Conservation (phyloP, 1,140 invertebrate species). For the Coenobita brevimanus region DNA sequence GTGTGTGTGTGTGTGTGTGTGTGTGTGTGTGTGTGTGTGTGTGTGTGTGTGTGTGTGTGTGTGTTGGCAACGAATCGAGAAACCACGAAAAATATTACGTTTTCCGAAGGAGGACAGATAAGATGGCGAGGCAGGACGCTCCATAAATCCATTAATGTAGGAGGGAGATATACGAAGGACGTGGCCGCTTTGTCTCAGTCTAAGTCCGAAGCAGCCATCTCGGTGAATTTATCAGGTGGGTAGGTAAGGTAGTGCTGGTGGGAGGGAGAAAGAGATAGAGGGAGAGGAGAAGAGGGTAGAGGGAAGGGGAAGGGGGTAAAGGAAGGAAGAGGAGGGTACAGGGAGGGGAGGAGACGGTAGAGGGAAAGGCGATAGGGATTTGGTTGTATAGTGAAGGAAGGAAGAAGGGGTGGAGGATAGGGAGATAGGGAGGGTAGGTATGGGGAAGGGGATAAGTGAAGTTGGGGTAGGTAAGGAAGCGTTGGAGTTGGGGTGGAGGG, state of each 20-base stretch:
- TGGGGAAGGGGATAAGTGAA: not conserved
- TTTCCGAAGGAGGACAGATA: slow-evolving; percentile 27
- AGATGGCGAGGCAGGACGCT: slow-evolving; percentile 34
- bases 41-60: slow-evolving; percentile 39
- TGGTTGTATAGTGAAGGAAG: not conserved
- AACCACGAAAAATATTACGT: slow-evolving; percentile 34
- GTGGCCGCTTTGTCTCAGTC: slow-evolving; percentile 57
- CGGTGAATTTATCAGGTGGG: slow-evolving; percentile 60
- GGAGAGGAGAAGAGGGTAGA: not conserved
- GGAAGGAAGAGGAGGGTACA: not conserved
- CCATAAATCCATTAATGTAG: slow-evolving; percentile 63
- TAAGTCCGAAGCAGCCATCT: slow-evolving; percentile 51
- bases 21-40: slow-evolving; percentile 38
- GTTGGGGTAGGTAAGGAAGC: too few relatives aligned
- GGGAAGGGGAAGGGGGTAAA: not conserved
- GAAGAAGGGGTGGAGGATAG: not conserved
- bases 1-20: slow-evolving; percentile 1
- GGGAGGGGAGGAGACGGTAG: too few relatives aligned
- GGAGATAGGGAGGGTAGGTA: not conserved
- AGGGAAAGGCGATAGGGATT: not conserved
- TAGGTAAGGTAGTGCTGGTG: not conserved
- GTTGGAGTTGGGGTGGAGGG: not conserved
- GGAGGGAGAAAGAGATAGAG: not conserved
- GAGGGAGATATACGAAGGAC: slow-evolving; percentile 56
- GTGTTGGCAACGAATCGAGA: slow-evolving; percentile 3